phyloP scores from a whole-genome alignment of 2,888 invertebrate species.

The Diabrotica balteata region DNA sequence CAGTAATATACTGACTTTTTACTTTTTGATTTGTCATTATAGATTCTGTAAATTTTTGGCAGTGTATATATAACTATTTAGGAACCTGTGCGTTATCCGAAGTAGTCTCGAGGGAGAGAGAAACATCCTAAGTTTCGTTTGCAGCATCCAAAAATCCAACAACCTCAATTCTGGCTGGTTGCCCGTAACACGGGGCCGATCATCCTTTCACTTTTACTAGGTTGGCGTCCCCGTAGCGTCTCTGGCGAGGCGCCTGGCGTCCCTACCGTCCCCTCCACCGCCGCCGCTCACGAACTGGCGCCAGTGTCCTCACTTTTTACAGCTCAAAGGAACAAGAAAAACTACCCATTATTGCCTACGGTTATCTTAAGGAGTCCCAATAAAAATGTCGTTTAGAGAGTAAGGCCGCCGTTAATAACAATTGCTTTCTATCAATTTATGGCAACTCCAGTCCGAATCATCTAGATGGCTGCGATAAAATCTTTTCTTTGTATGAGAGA shows the following conservation, averaged over 20 bases:
- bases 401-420: conserved; percentile 59
- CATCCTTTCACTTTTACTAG: conserved; percentile 44
- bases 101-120: background rate
- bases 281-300: conserved; percentile 47
- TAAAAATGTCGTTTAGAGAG: conserved; percentile 61
- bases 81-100: conserved; percentile 1
- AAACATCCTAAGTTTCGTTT: background rate
- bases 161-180: conserved; percentile 18
- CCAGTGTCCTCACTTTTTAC: conserved; percentile 60
- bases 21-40: background rate
- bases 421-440: conserved; percentile 59
- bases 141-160: conserved; percentile 8
- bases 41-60: background rate
- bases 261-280: conserved; percentile 45
- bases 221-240: conserved; percentile 43
- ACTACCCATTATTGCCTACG: conserved; percentile 62
- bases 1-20: background rate
- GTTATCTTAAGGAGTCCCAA: conserved; percentile 62
- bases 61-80: background rate
- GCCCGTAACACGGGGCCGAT: conserved; percentile 8
- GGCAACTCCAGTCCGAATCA: conserved; percentile 54
- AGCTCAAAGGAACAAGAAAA: conserved; percentile 58
- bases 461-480: conserved; percentile 52
- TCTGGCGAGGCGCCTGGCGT: conserved; percentile 50
- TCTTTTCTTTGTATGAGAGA: conserved; percentile 44